These are phyloP conservation scores for Paradoxurus hermaphroditus DNA, from an alignment of 2,113 vertebrate genomes.

Conservation along the genomic window DNA sequence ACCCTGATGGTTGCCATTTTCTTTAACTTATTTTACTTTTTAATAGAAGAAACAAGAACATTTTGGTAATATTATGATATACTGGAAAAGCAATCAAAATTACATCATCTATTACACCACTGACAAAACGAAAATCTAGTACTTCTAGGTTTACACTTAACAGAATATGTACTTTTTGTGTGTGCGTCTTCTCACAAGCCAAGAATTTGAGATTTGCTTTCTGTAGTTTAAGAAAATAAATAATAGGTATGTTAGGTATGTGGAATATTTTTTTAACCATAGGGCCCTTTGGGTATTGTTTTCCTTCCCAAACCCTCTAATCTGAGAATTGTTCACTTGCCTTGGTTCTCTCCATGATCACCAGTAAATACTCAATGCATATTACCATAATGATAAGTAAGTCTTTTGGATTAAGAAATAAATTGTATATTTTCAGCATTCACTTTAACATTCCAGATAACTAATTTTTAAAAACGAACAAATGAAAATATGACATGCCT, in stretches of 20 bases:
- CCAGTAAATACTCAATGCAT: background rate
- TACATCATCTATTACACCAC: background rate
- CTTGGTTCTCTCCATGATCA: background rate
- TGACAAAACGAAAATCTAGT: background rate
- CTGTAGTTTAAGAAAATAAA: slow-evolving; percentile 1
- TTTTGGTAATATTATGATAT: background rate
- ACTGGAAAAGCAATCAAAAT: background rate
- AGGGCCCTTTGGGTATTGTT: background rate
- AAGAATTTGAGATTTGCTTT: slow-evolving; percentile 2
- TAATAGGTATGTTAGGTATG: background rate
- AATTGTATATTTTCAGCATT: background rate
- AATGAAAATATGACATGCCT: background rate
- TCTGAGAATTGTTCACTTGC: background rate
- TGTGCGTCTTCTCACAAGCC: background rate
- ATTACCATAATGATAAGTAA: background rate
- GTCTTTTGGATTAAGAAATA: slow-evolving; percentile 16
- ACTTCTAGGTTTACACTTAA: background rate
- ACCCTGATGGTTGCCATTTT: background rate
- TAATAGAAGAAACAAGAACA: background rate
- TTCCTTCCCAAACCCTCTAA: background rate
- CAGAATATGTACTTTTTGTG: background rate
- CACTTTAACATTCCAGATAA: background rate
- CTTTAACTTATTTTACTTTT: background rate
- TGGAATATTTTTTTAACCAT: background rate
- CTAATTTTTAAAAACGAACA: background rate